These are phyloP conservation scores for Uropetala carovei DNA, from an alignment of 2,888 invertebrate species.

Conservation along the genomic window DNA sequence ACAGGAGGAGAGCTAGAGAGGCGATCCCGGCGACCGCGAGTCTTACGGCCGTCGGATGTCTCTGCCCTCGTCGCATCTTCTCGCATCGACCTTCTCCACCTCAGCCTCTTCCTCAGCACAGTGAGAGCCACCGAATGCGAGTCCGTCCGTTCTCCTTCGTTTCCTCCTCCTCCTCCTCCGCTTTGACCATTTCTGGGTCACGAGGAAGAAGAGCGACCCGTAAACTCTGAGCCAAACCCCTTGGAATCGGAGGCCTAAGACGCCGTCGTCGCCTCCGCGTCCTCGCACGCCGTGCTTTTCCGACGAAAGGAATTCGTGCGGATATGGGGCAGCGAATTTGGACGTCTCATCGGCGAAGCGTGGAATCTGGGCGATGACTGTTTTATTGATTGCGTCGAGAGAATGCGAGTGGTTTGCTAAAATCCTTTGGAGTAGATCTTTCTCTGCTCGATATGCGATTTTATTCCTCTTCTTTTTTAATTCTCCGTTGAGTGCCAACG, in stretches of 20 bases:
- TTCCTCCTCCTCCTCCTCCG: not conserved
- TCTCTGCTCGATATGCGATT: too few relatives aligned
- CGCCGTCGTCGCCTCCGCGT: not conserved
- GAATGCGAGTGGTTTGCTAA: too few relatives aligned
- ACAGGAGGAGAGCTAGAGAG: not conserved
- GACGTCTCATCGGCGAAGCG: not conserved
- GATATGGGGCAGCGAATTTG: conserved; percentile 42
- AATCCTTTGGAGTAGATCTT: too few relatives aligned
- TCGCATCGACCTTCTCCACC: not conserved
- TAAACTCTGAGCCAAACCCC: not conserved
- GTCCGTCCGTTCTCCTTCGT: not conserved
- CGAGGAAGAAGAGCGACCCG: not conserved
- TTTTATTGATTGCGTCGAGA: too few relatives aligned
- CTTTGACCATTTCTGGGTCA: conserved; percentile 37
- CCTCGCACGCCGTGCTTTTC: not conserved
- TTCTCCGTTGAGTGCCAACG: too few relatives aligned
- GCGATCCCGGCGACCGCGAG: not conserved
- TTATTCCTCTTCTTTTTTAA: too few relatives aligned
- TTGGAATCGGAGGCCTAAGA: not conserved
- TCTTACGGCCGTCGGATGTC: not conserved
- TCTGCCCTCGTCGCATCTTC: not conserved
- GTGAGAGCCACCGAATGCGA: not conserved
- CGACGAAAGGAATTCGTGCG: conserved; percentile 23
- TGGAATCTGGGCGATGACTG: too few relatives aligned
- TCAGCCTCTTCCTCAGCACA: not conserved